These are phyloP conservation scores for Apocheima hispidaria DNA, from an alignment of 2,888 invertebrate species.

Conservation along the genomic window DNA sequence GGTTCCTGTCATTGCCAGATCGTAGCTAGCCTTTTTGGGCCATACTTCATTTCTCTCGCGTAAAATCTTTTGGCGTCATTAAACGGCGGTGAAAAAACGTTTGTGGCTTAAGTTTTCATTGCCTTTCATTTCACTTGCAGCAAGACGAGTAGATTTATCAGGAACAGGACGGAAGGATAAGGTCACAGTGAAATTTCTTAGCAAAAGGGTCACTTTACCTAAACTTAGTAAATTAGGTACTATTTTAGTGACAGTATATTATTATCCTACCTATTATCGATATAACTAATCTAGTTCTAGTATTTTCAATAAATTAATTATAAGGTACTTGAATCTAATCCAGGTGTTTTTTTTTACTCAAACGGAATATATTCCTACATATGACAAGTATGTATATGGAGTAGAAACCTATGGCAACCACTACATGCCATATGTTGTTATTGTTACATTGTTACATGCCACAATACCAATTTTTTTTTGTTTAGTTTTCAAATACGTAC, in stretches of 20 bases:
- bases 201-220: not conserved
- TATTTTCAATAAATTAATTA: no score
- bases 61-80: conserved; percentile 46
- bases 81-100: conserved; percentile 39
- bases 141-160: conserved; percentile 63
- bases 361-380: no score
- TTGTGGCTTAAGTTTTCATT: conserved; percentile 50
- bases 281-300: no score
- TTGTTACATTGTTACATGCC: no score
- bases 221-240: not conserved
- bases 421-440: no score
- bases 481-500: no score
- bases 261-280: no score
- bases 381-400: no score
- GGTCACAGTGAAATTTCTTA: conserved; percentile 21
- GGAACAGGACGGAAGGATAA: conserved; percentile 41
- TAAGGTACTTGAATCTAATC: no score
- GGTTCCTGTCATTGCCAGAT: conserved; percentile 25
- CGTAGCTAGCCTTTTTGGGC: conserved; percentile 20
- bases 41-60: conserved; percentile 36
- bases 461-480: no score
- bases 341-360: no score
- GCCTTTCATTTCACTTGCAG: conserved; percentile 61
- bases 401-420: no score
- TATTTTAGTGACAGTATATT: not conserved